Evolutionary conservation across 2,113 vertebrate species (phyloP).

Genomic region (Argyrosomus japonicus): DNA sequence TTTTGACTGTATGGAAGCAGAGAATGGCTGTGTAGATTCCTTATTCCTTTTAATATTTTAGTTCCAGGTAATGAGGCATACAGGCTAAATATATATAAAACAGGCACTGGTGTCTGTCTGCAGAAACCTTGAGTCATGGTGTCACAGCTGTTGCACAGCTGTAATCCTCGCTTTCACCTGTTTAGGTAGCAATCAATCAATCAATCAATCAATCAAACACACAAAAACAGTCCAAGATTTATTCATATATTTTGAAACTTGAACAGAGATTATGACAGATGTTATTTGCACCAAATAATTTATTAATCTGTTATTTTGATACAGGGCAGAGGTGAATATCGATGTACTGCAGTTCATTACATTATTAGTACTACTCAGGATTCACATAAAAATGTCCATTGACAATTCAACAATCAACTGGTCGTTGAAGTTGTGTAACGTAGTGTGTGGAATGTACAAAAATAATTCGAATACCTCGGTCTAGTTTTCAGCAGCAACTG

Average conservation of each 20-base stretch:
- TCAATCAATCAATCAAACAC: no score
- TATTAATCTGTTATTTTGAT: constrained; percentile 60
- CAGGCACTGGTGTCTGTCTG: no score
- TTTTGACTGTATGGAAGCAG: background rate
- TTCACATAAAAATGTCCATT: constrained; percentile 34
- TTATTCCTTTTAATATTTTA: no score
- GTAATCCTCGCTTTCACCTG: background rate
- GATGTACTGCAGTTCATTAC: constrained; percentile 52
- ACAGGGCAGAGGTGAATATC: constrained; percentile 61
- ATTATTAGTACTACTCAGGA: constrained; percentile 52
- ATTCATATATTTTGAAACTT: background rate
- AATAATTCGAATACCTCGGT: constrained; percentile 40
- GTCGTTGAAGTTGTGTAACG: constrained; percentile 41
- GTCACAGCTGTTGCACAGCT: background rate
- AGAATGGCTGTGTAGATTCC: no score
- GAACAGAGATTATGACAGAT: constrained; percentile 5
- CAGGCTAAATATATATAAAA: no score
- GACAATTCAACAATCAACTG: constrained; percentile 64
- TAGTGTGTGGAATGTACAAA: constrained; percentile 47
- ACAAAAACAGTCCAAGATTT: background rate
- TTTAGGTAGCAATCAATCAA: background rate
- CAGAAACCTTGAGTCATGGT: no score
- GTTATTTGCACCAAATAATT: constrained; percentile 63
- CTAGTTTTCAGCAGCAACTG: constrained; percentile 36
- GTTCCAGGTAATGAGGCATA: no score